phyloP scores from a whole-genome alignment of 2,113 vertebrate genomes.

The Hippocampus mohnikei region DNA sequence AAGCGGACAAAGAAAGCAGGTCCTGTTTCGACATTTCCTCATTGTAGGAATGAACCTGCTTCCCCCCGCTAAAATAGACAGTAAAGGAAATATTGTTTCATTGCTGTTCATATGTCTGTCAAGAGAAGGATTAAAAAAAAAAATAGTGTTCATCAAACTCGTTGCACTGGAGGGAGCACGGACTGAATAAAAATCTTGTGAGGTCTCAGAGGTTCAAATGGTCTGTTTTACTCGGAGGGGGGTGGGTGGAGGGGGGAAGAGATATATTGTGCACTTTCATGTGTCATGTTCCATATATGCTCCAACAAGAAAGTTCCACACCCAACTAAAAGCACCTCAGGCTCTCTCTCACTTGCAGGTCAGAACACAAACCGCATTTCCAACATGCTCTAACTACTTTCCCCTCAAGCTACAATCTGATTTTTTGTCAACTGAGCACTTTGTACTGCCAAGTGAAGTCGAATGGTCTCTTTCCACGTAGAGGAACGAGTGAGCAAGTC shows the following conservation, averaged over 20 bases:
- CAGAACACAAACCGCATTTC: conserved; percentile 7
- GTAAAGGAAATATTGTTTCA: conserved; percentile 9
- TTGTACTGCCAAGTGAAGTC: conserved; percentile 2
- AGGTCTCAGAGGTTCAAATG: neutral
- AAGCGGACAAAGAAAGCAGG: conserved; percentile 1
- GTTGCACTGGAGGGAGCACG: neutral
- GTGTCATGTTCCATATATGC: neutral
- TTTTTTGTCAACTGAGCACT: conserved; percentile 11
- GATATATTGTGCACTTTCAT: neutral
- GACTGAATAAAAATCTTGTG: neutral
- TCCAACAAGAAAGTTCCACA: neutral
- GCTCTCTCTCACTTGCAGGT: conserved; percentile 11
- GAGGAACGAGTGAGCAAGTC: neutral
- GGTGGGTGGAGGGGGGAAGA: no score
- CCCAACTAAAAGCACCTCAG: conserved; percentile 15
- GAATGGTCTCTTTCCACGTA: conserved; percentile 2
- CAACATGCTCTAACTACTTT: conserved; percentile 16
- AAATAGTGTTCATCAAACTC: neutral
- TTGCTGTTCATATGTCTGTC: neutral
- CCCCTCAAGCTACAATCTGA: neutral
- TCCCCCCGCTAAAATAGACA: neutral
- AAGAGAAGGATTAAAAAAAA: neutral
- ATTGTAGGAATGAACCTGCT: neutral
- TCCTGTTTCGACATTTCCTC: conserved; percentile 20
- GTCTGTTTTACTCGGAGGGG: neutral